Evolutionary conservation across 2,113 vertebrate genomes (phyloP).

Genomic region (Anolis carolinensis): DNA sequence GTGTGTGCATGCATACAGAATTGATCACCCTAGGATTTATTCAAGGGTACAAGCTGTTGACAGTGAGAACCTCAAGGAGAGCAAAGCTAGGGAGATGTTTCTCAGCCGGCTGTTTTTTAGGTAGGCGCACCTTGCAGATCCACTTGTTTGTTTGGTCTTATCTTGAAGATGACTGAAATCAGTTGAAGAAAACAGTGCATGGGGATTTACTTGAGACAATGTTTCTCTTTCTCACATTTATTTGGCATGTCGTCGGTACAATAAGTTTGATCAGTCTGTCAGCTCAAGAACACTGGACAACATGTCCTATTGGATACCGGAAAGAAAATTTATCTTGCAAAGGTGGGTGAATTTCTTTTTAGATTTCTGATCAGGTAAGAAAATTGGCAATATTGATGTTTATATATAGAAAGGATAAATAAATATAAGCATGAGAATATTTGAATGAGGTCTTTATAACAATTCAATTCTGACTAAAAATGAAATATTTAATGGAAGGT

Average conservation of each 20-base stretch:
- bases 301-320: constrained; percentile 62
- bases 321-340: constrained; percentile 72
- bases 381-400: not conserved
- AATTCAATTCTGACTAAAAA: not conserved
- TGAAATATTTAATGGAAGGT: not conserved
- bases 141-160: constrained; percentile 34
- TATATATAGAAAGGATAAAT: constrained; percentile 22
- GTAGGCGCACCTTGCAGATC: constrained; percentile 55
- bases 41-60: constrained; percentile 52
- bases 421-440: not conserved
- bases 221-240: constrained; percentile 72
- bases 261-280: constrained; percentile 64
- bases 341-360: constrained; percentile 66
- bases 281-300: constrained; percentile 56
- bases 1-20: constrained; percentile 26
- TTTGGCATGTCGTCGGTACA: constrained; percentile 74
- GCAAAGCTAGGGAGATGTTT: constrained; percentile 70
- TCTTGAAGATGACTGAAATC: constrained; percentile 68
- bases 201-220: constrained; percentile 71
- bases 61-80: constrained; percentile 34
- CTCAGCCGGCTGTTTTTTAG: constrained; percentile 27
- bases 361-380: not conserved
- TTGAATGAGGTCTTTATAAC: not conserved
- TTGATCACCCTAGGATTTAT: constrained; percentile 60
- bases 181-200: not conserved